Base-by-base conservation (phyloP, 1,140 invertebrate species). In the Drosophila carrolli region DNA sequence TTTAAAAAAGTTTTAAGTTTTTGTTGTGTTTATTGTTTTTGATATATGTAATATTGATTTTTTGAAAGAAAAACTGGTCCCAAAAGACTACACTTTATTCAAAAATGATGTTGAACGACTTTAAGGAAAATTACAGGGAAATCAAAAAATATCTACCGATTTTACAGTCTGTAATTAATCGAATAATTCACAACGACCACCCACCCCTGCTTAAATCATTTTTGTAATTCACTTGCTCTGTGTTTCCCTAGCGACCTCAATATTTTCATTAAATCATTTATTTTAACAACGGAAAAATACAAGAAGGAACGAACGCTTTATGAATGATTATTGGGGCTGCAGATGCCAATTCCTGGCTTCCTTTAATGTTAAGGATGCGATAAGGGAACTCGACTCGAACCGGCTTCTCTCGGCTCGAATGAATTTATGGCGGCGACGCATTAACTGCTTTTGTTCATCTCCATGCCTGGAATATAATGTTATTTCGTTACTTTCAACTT, bases 401-500 rank as follows among this genome's bases (percentile, higher is more conserved):
- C 61, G 68, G 84, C 55, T 50, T 61, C 38, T 60, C 55, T 55
- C 54, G 67, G 65, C 47, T 53, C 23, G 14, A 44, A 61, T 44
- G 57, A 88, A 86, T 88, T 86, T 86, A 86, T 86, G 46, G 47
- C 78, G 47, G 59, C 51, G 40, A 62, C 66, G 61, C 75, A 78
- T 76, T 81, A 67, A 70, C 65, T 56, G 70, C 70, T 63, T 67
- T 76, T 78, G 79, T 58, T 75, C 70, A 79, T 81, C 75, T 81
- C 59, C 67, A 67, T 81, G 77, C 61, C 60, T 59, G 48, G 59
- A 43, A 41, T 62, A 54, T 71, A 56, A 81, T 85, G 70, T 63
- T 76, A 66, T 85, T 81, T 86, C 61, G 48, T 75, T 75, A 78
- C 85, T 81, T 82, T 80, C 80, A 86, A 81, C 84, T 91, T 90